These are phyloP conservation scores for Drosophila limbata DNA, from an alignment of 2,888 invertebrate species.

Conservation along the genomic window DNA sequence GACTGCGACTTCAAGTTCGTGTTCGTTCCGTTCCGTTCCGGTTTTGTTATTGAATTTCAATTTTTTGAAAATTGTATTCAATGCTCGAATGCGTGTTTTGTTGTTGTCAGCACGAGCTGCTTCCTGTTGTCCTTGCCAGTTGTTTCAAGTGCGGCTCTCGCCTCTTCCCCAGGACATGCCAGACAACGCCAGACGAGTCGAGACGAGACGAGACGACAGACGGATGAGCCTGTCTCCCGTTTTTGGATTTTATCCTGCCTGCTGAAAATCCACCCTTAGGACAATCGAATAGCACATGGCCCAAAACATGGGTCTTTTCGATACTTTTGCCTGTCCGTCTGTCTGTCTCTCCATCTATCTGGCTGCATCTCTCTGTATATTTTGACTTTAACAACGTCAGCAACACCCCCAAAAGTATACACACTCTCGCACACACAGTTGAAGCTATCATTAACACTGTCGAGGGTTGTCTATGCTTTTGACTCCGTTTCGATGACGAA, in stretches of 20 bases:
- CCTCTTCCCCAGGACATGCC: slow-evolving; percentile 40
- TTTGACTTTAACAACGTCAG: slow-evolving; percentile 80
- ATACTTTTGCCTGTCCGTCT: slow-evolving; percentile 28
- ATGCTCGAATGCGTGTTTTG: slow-evolving; percentile 58
- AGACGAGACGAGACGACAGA: slow-evolving; percentile 21
- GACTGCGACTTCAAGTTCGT: slow-evolving; percentile 19
- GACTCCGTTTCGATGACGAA: slow-evolving; percentile 31
- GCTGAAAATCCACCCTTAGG: slow-evolving; percentile 67
- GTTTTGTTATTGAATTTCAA: slow-evolving; percentile 72
- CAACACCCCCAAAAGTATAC: slow-evolving; percentile 69
- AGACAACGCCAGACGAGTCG: slow-evolving; percentile 43
- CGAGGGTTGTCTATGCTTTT: slow-evolving; percentile 70
- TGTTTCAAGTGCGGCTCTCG: slow-evolving; percentile 49
- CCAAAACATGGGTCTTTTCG: slow-evolving; percentile 18
- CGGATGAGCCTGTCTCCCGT: slow-evolving; percentile 14
- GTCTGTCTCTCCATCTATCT: slow-evolving; percentile 34
- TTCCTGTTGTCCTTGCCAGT: slow-evolving; percentile 54
- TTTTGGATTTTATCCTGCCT: slow-evolving; percentile 39
- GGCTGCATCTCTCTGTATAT: slow-evolving; percentile 55
- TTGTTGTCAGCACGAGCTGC: slow-evolving; percentile 53
- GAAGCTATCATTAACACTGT: slow-evolving; percentile 73
- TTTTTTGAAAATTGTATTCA: slow-evolving; percentile 46
- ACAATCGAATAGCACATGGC: slow-evolving; percentile 57
- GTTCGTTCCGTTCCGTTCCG: slow-evolving; percentile 38
- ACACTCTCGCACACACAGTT: slow-evolving; percentile 29